A percentile compares a stretch with the other conserved stretches of the same genome.
Evolutionary conservation across 2,113 vertebrate species (phyloP).

Genomic region (Numenius arquata): DNA sequence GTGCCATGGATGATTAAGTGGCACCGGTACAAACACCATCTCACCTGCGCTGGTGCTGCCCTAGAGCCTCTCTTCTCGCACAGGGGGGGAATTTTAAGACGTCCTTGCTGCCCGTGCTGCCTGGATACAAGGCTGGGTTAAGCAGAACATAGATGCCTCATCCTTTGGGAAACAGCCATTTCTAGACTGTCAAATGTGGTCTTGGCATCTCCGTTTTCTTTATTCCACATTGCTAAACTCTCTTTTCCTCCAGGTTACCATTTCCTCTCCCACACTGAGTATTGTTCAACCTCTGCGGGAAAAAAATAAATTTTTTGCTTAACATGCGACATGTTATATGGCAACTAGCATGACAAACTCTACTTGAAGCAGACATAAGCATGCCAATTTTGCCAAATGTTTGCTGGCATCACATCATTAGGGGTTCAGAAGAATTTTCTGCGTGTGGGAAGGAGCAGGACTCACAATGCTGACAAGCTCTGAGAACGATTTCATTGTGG

Average conservation of each 20-base stretch:
- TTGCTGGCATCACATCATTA: neutral
- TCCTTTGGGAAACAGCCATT: neutral
- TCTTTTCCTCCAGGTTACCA: constrained; percentile 1
- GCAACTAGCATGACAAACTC: neutral
- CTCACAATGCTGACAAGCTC: rapidly evolving
- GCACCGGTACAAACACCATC: rapidly evolving
- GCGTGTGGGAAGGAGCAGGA: rapidly evolving
- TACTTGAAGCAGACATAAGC: rapidly evolving
- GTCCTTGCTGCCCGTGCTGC: rapidly evolving
- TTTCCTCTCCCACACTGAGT: neutral
- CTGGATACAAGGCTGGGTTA: neutral
- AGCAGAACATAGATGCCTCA: rapidly evolving
- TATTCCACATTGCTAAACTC: neutral
- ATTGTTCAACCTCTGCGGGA: neutral
- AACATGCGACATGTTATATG: too few species aligned
- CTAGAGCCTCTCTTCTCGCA: neutral
- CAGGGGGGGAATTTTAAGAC: rapidly evolving
- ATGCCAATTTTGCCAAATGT: neutral
- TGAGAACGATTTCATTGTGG: neutral
- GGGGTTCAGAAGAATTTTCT: neutral
- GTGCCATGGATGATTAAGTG: neutral
- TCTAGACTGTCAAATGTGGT: neutral
- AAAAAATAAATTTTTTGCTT: rapidly evolving
- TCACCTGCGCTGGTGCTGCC: neutral
- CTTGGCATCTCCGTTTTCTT: neutral